Conservation (phyloP, 1,140 invertebrate genomes). For the Acromyrmex echinatior region DNA sequence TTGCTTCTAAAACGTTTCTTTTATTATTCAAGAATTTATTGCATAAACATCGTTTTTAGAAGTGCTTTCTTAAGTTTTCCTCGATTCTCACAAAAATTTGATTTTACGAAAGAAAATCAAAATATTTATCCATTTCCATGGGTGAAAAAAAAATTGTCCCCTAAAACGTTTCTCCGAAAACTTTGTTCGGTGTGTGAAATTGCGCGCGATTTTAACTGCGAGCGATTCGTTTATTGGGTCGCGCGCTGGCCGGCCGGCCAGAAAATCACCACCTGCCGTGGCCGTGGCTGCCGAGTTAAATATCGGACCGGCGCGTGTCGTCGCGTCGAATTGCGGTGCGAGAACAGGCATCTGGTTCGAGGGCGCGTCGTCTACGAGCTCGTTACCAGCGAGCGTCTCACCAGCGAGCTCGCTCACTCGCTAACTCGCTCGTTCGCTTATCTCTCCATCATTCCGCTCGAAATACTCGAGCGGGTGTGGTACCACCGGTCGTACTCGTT, state of each 20-base stretch:
- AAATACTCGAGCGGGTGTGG: conserved; percentile 78
- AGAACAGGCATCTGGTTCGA: conserved; percentile 52
- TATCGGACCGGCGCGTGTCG: conserved; percentile 54
- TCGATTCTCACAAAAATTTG: background rate
- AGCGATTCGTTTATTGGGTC: conserved; percentile 36
- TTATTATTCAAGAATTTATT: background rate
- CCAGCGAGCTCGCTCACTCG: too few relatives aligned
- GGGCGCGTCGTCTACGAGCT: conserved; percentile 53
- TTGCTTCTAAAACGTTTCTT: background rate
- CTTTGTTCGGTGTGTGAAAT: conserved; percentile 10
- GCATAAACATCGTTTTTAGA: background rate
- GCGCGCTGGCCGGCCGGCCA: conserved; percentile 8
- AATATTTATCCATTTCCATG: background rate
- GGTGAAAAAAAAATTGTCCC: background rate
- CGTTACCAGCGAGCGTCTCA: conserved; percentile 29
- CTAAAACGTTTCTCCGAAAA: background rate
- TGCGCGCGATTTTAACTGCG: conserved; percentile 33
- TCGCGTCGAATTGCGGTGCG: conserved; percentile 50
- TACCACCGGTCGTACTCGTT: conserved; percentile 71
- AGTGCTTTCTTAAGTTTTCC: background rate
- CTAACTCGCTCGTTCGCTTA: conserved; percentile 55
- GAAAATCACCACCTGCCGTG: conserved; percentile 58
- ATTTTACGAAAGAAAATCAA: background rate
- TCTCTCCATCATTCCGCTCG: conserved; percentile 77
- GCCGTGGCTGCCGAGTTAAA: conserved; percentile 21